Evolutionary conservation across 1,140 invertebrate species (phyloP).

Genomic region (Rhyzopertha dominica): DNA sequence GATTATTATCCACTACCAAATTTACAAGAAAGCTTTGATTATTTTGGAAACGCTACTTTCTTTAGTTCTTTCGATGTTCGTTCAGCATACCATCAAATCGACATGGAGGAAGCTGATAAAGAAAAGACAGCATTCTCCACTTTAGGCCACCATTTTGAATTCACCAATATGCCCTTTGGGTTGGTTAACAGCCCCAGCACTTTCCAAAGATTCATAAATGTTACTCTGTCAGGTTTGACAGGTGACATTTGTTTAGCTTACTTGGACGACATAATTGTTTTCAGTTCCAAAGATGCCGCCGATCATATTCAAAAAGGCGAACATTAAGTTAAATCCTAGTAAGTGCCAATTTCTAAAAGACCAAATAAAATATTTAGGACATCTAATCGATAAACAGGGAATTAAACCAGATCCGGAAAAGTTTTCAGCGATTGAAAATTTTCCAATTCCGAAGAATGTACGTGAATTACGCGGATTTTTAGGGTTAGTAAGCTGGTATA

Average conservation of each 20-base stretch:
- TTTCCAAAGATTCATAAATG: constrained; percentile 12
- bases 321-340: constrained; percentile 8
- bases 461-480: no score
- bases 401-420: constrained; percentile 13
- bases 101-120: neutral
- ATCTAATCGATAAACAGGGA: constrained; percentile 15
- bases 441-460: constrained; percentile 12
- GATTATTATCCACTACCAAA: constrained; percentile 11
- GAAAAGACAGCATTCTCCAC: neutral
- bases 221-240: constrained; percentile 5
- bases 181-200: no score
- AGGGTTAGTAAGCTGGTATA: no score
- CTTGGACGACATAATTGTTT: constrained; percentile 12
- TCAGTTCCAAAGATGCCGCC: neutral
- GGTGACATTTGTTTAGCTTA: constrained; percentile 7
- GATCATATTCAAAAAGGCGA: neutral
- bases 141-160: neutral
- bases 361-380: constrained; percentile 18
- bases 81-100: constrained; percentile 8
- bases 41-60: neutral
- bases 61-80: constrained; percentile 8
- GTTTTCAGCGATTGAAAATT: constrained; percentile 12
- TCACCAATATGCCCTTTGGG: neutral
- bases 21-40: constrained; percentile 7
- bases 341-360: constrained; percentile 13